Conservation (phyloP, 2,888 invertebrate species). For the Dicycla oo region DNA sequence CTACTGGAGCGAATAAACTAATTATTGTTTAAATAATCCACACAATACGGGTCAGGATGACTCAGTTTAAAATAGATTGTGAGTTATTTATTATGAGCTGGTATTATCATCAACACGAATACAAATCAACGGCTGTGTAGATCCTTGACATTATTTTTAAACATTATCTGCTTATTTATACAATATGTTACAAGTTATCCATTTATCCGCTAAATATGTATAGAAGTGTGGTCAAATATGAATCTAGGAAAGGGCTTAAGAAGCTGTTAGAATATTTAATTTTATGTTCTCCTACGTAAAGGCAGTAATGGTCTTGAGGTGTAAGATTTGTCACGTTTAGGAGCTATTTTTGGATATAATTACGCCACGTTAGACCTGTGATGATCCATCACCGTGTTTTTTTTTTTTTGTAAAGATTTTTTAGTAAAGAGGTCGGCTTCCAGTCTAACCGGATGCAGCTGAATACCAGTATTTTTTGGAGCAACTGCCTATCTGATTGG, state of each 20-base stretch:
- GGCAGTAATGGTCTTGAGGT: neutral
- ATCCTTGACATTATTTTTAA: constrained; percentile 84
- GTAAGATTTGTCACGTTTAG: constrained; percentile 21
- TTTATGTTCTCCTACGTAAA: constrained; percentile 13
- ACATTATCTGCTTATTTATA: constrained; percentile 67
- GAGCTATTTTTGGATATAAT: constrained; percentile 16
- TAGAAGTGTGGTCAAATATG: constrained; percentile 33
- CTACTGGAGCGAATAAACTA: constrained; percentile 1
- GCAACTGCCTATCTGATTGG: no score
- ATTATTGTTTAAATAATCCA: constrained; percentile 23
- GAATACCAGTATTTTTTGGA: no score
- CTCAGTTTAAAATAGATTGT: constrained; percentile 45
- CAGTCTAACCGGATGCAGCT: no score
- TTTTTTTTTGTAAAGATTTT: neutral
- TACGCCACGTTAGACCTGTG: neutral
- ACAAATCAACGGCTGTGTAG: constrained; percentile 73
- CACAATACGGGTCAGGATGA: constrained; percentile 47
- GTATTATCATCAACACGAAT: constrained; percentile 76
- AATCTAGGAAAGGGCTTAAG: constrained; percentile 15
- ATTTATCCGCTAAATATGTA: constrained; percentile 39
- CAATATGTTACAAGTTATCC: constrained; percentile 65
- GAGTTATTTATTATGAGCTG: constrained; percentile 54
- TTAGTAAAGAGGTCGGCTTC: neutral
- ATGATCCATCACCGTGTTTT: neutral
- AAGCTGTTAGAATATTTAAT: constrained; percentile 10